Evolutionary conservation across 2,888 invertebrate genomes (phyloP), one percentile per base, ranked within the genome.

Genomic region (Eurytoma adleriae): DNA sequence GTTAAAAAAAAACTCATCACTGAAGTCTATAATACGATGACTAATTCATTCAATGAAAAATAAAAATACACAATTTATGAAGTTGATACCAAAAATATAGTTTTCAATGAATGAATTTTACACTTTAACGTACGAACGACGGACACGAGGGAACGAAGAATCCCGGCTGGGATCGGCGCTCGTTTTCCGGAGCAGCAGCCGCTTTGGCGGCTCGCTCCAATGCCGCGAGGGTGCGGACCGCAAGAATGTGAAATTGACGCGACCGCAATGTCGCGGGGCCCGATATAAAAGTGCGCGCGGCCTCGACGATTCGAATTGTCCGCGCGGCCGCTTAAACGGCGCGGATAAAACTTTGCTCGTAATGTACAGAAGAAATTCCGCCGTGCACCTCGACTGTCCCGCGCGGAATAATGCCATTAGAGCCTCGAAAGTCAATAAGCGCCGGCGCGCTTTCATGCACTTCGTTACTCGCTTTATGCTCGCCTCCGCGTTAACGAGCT

Each of bases 241-340:
- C 70, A 70, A 70, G 70, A 70, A 70, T 70, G 70, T 70, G 70
- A 70, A 70, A 70, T 70, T 70, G 70, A 59, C 70, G 50, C 70
- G 70, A 70, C 70, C 72, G 62, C 72, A 52, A 72, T 62, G 62
- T 62, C 72, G n/a, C n/a, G n/a, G n/a, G 72, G 61, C 52, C 52
- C 52, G 62, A 72, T 72, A 72, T 62, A 72, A 62, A 30, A 30
- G 40, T 40, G 12, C 7, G 10, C n/a, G 12, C 48, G 50, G 71
- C 71, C 50, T 61, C 61, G 61, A 48, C 59, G 61, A 61, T 61
- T 71, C 61, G 71, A 59, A 61, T 61, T 14, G 48, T 56, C 4
- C 13, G 71, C n/a, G 62, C 13, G 1, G 18, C 16, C 18, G 50
- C 3, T 12, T 50, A 20, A 18, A 24, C 4, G 59, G 5, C 24